Conservation (phyloP, 2,797 vertebrate genomes). For the Lepidocolaptes lacrymiger region DNA sequence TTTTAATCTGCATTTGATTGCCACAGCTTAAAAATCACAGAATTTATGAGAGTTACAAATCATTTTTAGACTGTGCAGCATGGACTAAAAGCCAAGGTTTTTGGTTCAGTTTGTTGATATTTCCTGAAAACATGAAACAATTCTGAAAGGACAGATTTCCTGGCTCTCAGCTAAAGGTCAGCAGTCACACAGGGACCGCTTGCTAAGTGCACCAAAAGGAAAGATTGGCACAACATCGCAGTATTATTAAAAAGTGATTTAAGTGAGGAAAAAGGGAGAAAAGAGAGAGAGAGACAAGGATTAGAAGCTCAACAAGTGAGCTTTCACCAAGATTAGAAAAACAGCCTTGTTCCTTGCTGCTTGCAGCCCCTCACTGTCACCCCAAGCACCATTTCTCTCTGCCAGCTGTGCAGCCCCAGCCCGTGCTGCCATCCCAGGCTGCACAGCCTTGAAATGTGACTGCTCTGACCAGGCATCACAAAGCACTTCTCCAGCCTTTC, state of each 20-base stretch:
- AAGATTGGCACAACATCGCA: background rate
- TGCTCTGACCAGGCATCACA: background rate
- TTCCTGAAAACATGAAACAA: constrained; percentile 50
- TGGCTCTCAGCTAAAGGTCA: constrained; percentile 63
- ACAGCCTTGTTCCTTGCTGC: background rate
- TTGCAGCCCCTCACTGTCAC: background rate
- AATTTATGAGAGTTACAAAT: background rate
- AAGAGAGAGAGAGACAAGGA: background rate
- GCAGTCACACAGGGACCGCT: constrained; percentile 9
- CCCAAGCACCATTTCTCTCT: background rate
- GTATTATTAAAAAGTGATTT: constrained; percentile 34
- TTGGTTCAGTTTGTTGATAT: constrained; percentile 18
- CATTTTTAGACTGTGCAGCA: background rate
- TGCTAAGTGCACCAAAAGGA: constrained; percentile 24
- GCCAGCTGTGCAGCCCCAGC: background rate
- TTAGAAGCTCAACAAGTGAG: background rate
- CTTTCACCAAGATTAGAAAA: constrained; percentile 34
- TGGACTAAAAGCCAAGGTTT: constrained; percentile 6
- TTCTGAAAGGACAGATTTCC: constrained; percentile 44
- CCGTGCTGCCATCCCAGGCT: accelerated
- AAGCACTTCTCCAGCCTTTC: background rate
- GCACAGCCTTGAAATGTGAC: accelerated
- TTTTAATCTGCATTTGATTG: background rate
- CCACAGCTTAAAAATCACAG: background rate
- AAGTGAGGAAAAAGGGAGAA: background rate